Evolutionary conservation across 1,140 invertebrate genomes (phyloP).

Genomic region (Brachionus calyciflorus): DNA sequence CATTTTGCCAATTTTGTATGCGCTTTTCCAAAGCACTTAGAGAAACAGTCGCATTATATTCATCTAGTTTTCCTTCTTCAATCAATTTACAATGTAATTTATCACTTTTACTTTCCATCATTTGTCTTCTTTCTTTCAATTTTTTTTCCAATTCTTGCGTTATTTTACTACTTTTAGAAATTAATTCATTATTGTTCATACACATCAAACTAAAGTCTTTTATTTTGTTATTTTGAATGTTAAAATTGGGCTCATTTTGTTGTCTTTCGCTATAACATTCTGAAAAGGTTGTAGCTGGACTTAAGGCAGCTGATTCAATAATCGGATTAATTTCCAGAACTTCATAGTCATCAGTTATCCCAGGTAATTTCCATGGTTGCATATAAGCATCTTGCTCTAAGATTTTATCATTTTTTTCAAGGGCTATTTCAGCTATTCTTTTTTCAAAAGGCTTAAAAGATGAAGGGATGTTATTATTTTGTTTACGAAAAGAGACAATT

Average conservation of each 20-base stretch:
- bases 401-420: conserved; percentile 42
- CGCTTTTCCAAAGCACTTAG: conserved; percentile 2
- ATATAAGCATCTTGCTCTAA: conserved; percentile 7
- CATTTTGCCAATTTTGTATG: conserved; percentile 30
- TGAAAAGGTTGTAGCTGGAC: conserved; percentile 40
- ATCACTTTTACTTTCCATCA: conserved; percentile 46
- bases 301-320: conserved; percentile 13
- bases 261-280: conserved; percentile 24
- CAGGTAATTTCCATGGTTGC: conserved; percentile 27
- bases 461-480: not conserved
- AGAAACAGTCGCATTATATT: not conserved
- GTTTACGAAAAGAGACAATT: not conserved
- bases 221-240: not conserved
- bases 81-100: not conserved
- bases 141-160: conserved; percentile 41
- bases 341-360: conserved; percentile 27
- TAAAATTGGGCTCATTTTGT: not conserved
- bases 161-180: conserved; percentile 35
- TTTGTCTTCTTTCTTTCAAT: conserved; percentile 33
- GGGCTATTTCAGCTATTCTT: no score
- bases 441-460: not conserved
- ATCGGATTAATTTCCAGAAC: conserved; percentile 26
- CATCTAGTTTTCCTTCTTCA: not conserved
- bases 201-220: conserved; percentile 14
- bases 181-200: conserved; percentile 38